Conservation (phyloP, 2,888 invertebrate genomes). For the Parascotia fuliginaria region DNA sequence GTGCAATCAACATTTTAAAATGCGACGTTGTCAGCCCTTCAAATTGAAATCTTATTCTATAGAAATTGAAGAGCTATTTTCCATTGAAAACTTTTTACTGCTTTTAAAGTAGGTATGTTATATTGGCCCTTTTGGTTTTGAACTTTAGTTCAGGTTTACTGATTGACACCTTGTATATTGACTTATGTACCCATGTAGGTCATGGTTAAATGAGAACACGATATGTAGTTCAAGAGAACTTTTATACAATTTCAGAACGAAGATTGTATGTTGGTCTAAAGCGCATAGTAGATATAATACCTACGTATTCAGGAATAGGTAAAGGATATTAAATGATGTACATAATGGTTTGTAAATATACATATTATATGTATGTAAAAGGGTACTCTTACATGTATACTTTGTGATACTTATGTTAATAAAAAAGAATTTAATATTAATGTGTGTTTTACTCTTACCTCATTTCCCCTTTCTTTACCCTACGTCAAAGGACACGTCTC, state of each 20-base stretch:
- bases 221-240: slow-evolving; percentile 4
- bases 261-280: background rate
- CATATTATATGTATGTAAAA: slow-evolving; percentile 11
- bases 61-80: no score
- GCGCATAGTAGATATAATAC: background rate
- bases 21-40: no score
- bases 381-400: slow-evolving; percentile 42
- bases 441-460: slow-evolving; percentile 17
- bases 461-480: background rate
- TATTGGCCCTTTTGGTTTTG: background rate
- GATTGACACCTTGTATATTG: background rate
- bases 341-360: slow-evolving; percentile 42
- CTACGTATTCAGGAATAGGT: no score
- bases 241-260: background rate
- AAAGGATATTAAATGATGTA: slow-evolving; percentile 14
- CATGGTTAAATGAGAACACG: background rate
- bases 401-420: slow-evolving; percentile 64
- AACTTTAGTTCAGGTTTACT: background rate
- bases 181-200: background rate
- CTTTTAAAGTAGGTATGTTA: background rate
- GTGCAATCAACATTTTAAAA: no score
- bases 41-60: no score
- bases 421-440: slow-evolving; percentile 38
- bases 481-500: no score
- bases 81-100: no score